Base-by-base conservation (phyloP, 2,888 invertebrate genomes). In the Hypomecis atomaria region DNA sequence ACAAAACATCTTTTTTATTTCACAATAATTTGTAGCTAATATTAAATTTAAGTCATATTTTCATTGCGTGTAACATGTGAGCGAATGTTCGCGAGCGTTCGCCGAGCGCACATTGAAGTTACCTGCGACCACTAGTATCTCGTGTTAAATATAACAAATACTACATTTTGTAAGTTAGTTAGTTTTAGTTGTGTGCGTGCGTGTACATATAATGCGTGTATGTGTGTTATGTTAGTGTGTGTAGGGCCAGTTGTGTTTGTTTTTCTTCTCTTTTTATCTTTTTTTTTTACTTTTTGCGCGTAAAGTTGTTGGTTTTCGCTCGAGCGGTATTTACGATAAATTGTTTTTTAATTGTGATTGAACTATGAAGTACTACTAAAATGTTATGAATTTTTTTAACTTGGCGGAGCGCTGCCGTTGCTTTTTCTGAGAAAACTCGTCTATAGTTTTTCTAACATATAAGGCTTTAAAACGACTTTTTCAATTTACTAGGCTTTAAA, bases 81-180 rank as follows among this genome's bases (percentile, higher is more conserved):
- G 42, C 54, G 54, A 54, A 36, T 42, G 40, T 42, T 42, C 40
- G 52, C 52, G 52, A 53, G 40, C 43, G 54, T 34, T 43, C 55
- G 55, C 48, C 55, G 45, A 37, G 5, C 36, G 37, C 36, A 5
- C 9, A 6, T 7, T 13, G 23, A 13, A 45, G 55, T 55, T 38
- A 54, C 40, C 57, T 47, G 42, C 43, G 45, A 38, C 33, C 33
- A 47, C 43, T 23, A 33, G 43, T 44, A 38, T 36, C 59, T 37
- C 53, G 44, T 33, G 38, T 44, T 50, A 36, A 37, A 45, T 60
- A 33, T 43, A 33, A 52, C 43, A 33, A 40, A 48, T 40, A 47
- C 37, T 55, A 55, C 13, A 23, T 23, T 23, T 44, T 9, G 34
- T 59, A 59, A 53, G 47, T 47, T 59, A 60, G 60, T 48, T 60